Evolutionary conservation across 37 sponge, comb jelly and placozoan species (phyloP).

Genomic region (Geodia barretti): DNA sequence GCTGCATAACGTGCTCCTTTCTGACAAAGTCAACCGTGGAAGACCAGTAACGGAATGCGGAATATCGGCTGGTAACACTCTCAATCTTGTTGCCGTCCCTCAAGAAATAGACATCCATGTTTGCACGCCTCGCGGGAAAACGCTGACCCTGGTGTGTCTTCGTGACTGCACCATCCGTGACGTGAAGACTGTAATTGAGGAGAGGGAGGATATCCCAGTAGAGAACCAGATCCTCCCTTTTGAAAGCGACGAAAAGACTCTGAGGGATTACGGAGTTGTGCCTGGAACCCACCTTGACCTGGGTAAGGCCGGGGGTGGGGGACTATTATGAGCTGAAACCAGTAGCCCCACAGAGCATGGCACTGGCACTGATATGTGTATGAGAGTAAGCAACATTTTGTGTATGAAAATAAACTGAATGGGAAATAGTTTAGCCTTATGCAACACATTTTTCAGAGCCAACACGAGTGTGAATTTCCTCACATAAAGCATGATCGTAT

Average conservation of each 20-base stretch:
- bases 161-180: background rate
- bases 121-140: background rate
- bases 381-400: no score
- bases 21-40: background rate
- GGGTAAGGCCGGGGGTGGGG: no score
- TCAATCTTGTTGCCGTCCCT: background rate
- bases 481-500: no score
- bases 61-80: background rate
- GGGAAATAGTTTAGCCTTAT: no score
- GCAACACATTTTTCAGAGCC: no score
- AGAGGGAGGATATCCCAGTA: background rate
- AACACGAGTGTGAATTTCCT: no score
- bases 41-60: background rate
- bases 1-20: background rate
- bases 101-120: background rate
- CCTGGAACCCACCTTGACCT: background rate
- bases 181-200: background rate
- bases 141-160: background rate
- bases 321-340: no score
- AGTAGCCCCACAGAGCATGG: no score
- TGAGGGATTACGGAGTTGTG: background rate
- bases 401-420: no score
- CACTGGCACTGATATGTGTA: no score
- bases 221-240: background rate
- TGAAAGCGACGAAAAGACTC: background rate